Evolutionary conservation across 2,797 vertebrate genomes (phyloP).

Genomic region (Phalloptychus januarius): DNA sequence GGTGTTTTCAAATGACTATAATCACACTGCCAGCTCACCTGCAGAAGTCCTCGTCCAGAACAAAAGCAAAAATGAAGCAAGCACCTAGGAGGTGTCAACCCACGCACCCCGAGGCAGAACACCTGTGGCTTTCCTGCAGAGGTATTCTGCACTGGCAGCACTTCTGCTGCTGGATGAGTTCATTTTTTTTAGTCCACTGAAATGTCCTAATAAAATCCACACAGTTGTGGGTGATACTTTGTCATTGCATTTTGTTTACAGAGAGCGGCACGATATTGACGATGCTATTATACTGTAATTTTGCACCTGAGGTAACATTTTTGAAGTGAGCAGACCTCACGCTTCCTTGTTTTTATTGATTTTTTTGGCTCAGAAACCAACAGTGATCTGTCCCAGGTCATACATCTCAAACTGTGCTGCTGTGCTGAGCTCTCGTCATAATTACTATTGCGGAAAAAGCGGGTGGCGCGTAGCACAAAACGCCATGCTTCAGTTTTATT

Average conservation of each 20-base stretch:
- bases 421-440: neutral
- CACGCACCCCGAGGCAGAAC: neutral
- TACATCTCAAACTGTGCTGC: neutral
- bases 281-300: neutral
- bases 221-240: neutral
- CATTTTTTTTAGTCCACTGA: constrained; percentile 2
- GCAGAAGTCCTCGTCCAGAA: neutral
- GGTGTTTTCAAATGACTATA: neutral
- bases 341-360: constrained; percentile 8
- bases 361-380: constrained; percentile 6
- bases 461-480: neutral
- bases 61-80: neutral
- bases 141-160: neutral
- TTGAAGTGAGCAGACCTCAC: neutral
- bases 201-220: neutral
- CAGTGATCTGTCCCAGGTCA: neutral
- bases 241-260: neutral
- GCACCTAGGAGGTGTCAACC: neutral
- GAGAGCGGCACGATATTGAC: neutral
- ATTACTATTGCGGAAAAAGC: neutral
- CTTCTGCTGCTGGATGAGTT: constrained; percentile 2
- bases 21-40: neutral
- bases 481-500: neutral
- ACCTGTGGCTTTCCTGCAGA: neutral
- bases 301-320: neutral